Evolutionary conservation across 2,113 vertebrate genomes (phyloP).

Genomic region (Elephas maximus): DNA sequence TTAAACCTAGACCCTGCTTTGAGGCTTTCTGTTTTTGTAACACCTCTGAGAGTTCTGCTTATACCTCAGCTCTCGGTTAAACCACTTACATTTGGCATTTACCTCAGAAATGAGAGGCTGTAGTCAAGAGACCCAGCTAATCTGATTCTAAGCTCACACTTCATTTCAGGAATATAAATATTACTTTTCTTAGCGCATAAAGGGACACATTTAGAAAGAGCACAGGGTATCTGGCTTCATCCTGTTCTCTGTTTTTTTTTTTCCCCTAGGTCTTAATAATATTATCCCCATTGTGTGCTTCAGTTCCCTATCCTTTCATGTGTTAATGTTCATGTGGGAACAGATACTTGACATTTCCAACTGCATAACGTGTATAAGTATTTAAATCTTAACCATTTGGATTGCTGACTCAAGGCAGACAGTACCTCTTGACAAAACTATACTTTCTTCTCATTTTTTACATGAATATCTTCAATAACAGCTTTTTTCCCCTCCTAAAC

Average conservation of each 20-base stretch:
- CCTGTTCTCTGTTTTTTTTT: neutral
- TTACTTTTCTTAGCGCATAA: neutral
- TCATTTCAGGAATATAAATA: neutral
- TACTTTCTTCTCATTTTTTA: constrained; percentile 31
- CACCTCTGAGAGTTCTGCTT: neutral
- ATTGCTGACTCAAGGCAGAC: neutral
- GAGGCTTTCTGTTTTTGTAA: neutral
- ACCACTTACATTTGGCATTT: neutral
- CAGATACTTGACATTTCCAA: constrained; percentile 2
- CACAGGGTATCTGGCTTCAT: neutral
- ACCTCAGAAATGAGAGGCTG: neutral
- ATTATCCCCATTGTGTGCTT: neutral
- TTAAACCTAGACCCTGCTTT: neutral
- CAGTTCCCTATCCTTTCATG: neutral
- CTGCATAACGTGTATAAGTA: neutral
- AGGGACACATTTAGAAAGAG: neutral
- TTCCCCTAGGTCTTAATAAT: neutral
- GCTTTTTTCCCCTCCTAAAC: neutral
- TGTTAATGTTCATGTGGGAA: neutral
- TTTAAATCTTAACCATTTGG: constrained; percentile 1
- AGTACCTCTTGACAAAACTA: neutral
- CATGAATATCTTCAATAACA: neutral
- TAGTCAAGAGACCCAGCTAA: neutral
- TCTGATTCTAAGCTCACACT: neutral
- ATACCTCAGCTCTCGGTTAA: neutral